Conservation (phyloP, 2,113 vertebrate genomes). For the Verasper variegatus region DNA sequence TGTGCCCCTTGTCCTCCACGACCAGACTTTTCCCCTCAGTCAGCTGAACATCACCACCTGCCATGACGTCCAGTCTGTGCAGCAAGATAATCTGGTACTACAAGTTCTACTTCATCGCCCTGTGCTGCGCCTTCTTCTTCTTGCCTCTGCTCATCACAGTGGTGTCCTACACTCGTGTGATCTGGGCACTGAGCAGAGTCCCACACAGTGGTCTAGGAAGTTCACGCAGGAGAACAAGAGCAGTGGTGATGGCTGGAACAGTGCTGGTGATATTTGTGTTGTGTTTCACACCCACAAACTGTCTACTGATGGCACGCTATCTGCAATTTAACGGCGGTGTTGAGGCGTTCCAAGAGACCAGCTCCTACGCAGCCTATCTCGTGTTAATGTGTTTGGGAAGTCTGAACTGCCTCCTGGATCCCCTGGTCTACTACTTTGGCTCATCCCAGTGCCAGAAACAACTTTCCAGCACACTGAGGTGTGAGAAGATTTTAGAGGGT, state of each 20-base stretch:
- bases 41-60: constrained; percentile 90
- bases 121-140: constrained; percentile 88
- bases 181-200: constrained; percentile 76
- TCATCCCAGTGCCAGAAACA: constrained; percentile 92
- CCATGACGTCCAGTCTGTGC: constrained; percentile 69
- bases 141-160: constrained; percentile 86
- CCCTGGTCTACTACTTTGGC: constrained; percentile 93
- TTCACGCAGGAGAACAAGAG: constrained; percentile 83
- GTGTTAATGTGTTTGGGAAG: constrained; percentile 90
- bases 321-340: constrained; percentile 62
- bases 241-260: constrained; percentile 84
- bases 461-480: constrained; percentile 77
- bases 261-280: constrained; percentile 90
- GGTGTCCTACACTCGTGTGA: constrained; percentile 86
- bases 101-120: constrained; percentile 85
- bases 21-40: constrained; percentile 83
- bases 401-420: constrained; percentile 92
- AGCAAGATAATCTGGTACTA: constrained; percentile 71
- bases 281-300: constrained; percentile 92
- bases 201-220: constrained; percentile 55
- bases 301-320: constrained; percentile 88
- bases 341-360: accelerated
- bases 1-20: constrained; percentile 85
- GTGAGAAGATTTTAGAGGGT: constrained; percentile 45
- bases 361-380: constrained; percentile 88